phyloP scores from a whole-genome alignment of 2,888 invertebrate species.

The Boloria euphrosyne region DNA sequence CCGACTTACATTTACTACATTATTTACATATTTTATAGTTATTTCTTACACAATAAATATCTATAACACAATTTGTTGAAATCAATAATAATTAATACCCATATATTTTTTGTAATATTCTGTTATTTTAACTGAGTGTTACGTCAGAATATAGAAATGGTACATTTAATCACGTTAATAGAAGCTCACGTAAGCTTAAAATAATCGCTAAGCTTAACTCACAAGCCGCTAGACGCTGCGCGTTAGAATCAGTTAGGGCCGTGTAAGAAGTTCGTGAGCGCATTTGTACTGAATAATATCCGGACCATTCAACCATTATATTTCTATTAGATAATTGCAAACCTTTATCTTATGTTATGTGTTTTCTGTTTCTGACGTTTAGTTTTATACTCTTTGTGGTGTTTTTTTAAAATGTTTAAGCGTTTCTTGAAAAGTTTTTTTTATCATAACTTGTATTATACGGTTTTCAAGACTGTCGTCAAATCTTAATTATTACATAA shows the following conservation, averaged over 20 bases:
- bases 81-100: no score
- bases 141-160: constrained; percentile 9
- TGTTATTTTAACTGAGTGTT: background rate
- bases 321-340: constrained; percentile 49
- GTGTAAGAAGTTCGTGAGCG: constrained; percentile 47
- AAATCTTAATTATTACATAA: no score
- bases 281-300: constrained; percentile 57
- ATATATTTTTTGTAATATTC: no score
- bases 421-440: no score
- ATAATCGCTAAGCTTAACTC: constrained; percentile 45
- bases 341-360: constrained; percentile 34
- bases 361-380: background rate
- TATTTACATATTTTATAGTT: no score
- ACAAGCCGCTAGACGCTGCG: constrained; percentile 53
- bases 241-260: constrained; percentile 63
- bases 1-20: no score
- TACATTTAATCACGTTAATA: constrained; percentile 19
- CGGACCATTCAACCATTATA: constrained; percentile 54
- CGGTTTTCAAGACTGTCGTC: no score
- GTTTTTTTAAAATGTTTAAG: no score
- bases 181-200: constrained; percentile 19
- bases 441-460: no score
- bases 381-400: no score
- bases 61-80: no score
- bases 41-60: no score